phyloP scores from a whole-genome alignment of 2,113 vertebrate genomes.

The Regulus satrapa region DNA sequence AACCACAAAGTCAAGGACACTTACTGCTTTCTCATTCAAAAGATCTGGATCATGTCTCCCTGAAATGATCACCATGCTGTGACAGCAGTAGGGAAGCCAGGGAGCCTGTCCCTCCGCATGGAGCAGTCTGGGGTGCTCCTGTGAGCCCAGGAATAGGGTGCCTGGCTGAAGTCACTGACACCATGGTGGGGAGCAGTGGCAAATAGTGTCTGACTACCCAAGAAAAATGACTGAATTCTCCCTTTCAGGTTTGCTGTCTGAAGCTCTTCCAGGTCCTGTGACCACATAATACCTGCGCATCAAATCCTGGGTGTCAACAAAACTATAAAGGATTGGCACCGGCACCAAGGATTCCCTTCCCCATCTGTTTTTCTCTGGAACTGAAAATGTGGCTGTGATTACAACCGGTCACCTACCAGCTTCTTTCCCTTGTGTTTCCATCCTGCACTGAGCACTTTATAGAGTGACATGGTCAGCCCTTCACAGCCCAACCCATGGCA shows the following conservation, averaged over 20 bases:
- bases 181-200: background rate
- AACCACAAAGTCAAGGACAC: constrained; percentile 45
- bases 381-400: background rate
- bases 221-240: background rate
- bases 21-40: constrained; percentile 30
- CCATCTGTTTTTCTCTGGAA: background rate
- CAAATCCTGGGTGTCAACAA: background rate
- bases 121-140: background rate
- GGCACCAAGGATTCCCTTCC: background rate
- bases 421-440: background rate
- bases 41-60: constrained; percentile 3
- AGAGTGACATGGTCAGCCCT: background rate
- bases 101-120: background rate
- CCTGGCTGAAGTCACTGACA: background rate
- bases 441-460: background rate
- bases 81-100: constrained; percentile 4
- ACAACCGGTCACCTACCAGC: background rate
- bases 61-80: background rate
- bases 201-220: accelerated
- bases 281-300: accelerated
- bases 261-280: background rate
- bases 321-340: background rate
- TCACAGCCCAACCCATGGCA: background rate
- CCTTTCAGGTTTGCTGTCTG: background rate
- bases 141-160: background rate